Conservation (phyloP, 2,888 invertebrate genomes). For the Drosophila mulleri region DNA sequence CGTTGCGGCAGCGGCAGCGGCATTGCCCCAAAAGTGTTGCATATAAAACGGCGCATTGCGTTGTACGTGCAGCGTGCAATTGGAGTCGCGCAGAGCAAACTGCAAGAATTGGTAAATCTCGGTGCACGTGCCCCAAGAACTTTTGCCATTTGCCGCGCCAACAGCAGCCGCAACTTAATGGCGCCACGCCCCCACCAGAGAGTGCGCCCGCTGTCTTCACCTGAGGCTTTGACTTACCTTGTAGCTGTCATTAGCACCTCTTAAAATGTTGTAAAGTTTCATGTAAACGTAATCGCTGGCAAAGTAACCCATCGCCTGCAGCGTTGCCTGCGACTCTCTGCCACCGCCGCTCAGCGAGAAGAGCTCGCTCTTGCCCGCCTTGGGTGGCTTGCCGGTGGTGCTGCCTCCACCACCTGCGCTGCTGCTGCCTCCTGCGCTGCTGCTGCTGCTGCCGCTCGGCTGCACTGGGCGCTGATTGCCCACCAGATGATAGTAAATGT, state of each 20-base stretch:
- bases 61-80: conserved; percentile 66
- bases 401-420: conserved; percentile 3
- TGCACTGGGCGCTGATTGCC: conserved; percentile 83
- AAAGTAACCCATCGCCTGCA: conserved; percentile 87
- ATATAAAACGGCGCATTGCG: conserved; percentile 73
- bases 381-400: conserved; percentile 57
- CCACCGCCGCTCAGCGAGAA: conserved; percentile 67
- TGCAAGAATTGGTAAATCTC: conserved; percentile 63
- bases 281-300: conserved; percentile 91
- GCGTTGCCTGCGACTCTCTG: conserved; percentile 70
- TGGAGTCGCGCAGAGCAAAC: conserved; percentile 14
- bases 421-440: not conserved
- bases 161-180: conserved; percentile 61
- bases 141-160: conserved; percentile 70
- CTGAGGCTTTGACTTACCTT: conserved; percentile 87
- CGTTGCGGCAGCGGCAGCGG: not conserved
- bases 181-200: conserved; percentile 21
- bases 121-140: conserved; percentile 71
- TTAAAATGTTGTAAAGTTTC: conserved; percentile 92
- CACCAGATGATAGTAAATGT: conserved; percentile 84
- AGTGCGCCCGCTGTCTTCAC: conserved; percentile 30
- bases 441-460: conserved; percentile 24
- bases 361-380: conserved; percentile 80
- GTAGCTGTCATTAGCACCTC: conserved; percentile 94
- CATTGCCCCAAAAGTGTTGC: conserved; percentile 67